Conservation (phyloP, 2,113 vertebrate species). For the Laticauda laticaudata region DNA sequence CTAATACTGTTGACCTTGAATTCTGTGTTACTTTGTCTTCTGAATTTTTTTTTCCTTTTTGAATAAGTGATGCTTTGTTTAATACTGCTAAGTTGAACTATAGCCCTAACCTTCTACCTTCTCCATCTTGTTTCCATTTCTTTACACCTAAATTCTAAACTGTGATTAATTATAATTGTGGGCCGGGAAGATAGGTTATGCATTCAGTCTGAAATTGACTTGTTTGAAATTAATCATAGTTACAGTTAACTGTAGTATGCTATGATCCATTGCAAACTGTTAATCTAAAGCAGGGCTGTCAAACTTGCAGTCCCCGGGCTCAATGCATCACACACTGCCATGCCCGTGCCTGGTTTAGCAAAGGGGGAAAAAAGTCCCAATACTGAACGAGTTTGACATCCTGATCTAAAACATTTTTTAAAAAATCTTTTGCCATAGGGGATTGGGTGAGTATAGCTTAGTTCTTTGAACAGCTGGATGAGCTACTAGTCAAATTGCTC, state of each 20-base stretch:
- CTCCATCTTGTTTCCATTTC: neutral
- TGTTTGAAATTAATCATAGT: neutral
- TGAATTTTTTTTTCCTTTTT: neutral
- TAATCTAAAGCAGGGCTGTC: neutral
- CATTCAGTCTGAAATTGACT: neutral
- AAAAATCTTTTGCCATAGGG: neutral
- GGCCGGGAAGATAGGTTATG: neutral
- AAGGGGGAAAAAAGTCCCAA: too few relatives aligned
- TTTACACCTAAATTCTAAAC: neutral
- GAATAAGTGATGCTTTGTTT: neutral
- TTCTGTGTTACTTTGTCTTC: neutral
- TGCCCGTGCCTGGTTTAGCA: too few relatives aligned
- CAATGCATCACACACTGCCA: too few relatives aligned
- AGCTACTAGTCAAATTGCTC: neutral
- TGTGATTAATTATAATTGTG: neutral
- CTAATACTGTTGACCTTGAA: neutral
- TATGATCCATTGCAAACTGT: neutral
- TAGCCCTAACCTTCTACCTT: neutral
- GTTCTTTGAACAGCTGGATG: neutral
- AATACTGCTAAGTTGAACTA: neutral
- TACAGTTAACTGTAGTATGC: neutral
- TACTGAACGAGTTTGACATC: too few relatives aligned
- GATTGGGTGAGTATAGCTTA: neutral
- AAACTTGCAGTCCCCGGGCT: too few relatives aligned
- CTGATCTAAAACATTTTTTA: neutral